Percentiles rank a stretch among this genome's conserved stretches.
phyloP scores from a whole-genome alignment of 2,113 vertebrate genomes.

The Leucopsar rothschildi region DNA sequence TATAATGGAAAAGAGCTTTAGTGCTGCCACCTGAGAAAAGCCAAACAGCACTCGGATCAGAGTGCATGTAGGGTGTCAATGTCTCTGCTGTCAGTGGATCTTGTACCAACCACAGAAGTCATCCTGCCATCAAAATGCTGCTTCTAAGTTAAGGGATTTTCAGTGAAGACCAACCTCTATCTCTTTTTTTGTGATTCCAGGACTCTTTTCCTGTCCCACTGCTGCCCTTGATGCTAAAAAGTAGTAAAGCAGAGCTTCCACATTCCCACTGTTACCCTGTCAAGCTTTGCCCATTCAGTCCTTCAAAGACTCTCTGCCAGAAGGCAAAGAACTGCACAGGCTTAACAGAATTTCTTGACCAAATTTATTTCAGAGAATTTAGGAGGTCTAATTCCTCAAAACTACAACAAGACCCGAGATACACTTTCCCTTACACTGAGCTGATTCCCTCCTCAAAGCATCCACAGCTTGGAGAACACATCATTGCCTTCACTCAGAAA shows the following conservation, averaged over 20 bases:
- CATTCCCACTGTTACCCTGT: background rate
- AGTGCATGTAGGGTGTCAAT: fast-evolving
- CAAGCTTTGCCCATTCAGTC: background rate
- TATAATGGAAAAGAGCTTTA: background rate
- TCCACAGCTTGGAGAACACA: background rate
- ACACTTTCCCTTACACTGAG: background rate
- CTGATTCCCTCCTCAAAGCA: background rate
- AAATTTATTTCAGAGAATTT: background rate
- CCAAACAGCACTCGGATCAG: background rate
- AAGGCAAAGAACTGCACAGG: background rate
- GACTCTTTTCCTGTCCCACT: background rate
- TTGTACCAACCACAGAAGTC: fast-evolving
- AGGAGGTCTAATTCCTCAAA: background rate
- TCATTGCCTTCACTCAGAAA: background rate
- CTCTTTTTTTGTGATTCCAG: background rate
- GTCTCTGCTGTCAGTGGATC: background rate
- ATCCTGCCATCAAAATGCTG: background rate
- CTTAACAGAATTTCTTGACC: background rate
- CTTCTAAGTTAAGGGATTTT: background rate
- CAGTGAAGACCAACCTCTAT: background rate
- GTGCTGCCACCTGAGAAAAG: background rate
- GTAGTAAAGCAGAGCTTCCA: background rate
- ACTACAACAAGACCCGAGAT: background rate
- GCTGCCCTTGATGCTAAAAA: background rate
- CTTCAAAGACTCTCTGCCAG: background rate